phyloP scores from a whole-genome alignment of 2,797 vertebrate genomes.

The Gymnoscopelus microlampas region DNA sequence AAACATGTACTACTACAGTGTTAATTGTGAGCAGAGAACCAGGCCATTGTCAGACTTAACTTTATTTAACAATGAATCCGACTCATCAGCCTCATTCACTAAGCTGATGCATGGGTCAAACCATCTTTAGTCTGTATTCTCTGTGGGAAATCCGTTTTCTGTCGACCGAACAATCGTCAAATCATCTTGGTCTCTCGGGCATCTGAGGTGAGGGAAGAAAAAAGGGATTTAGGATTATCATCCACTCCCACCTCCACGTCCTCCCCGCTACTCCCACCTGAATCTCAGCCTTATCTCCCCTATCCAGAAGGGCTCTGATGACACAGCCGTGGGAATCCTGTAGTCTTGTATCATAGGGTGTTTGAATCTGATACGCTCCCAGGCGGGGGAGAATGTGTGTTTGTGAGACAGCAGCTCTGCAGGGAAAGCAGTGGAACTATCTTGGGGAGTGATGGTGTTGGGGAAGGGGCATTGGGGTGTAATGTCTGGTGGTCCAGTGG shows the following conservation, averaged over 20 bases:
- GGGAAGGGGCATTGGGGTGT: slow-evolving; percentile 8
- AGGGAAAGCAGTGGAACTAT: neutral
- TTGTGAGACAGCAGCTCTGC: neutral
- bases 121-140: neutral
- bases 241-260: neutral
- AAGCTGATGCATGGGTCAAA: no score
- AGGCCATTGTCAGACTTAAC: no score
- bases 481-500: slow-evolving; percentile 13
- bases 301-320: slow-evolving; percentile 26
- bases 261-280: slow-evolving; percentile 26
- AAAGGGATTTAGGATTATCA: slow-evolving; percentile 35
- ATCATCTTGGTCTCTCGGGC: slow-evolving; percentile 12
- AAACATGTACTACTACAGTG: no score
- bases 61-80: no score
- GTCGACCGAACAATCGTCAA: slow-evolving; percentile 42
- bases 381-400: neutral
- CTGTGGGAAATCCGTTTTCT: slow-evolving; percentile 44
- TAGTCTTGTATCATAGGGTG: neutral
- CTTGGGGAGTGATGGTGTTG: slow-evolving; percentile 13
- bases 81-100: no score
- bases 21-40: no score
- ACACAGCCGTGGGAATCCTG: slow-evolving; percentile 9
- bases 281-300: slow-evolving; percentile 34
- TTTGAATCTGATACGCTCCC: slow-evolving; percentile 8
- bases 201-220: slow-evolving; percentile 26